Base-by-base conservation (phyloP, 1,140 invertebrate genomes). In the Solenopsis fugax region DNA sequence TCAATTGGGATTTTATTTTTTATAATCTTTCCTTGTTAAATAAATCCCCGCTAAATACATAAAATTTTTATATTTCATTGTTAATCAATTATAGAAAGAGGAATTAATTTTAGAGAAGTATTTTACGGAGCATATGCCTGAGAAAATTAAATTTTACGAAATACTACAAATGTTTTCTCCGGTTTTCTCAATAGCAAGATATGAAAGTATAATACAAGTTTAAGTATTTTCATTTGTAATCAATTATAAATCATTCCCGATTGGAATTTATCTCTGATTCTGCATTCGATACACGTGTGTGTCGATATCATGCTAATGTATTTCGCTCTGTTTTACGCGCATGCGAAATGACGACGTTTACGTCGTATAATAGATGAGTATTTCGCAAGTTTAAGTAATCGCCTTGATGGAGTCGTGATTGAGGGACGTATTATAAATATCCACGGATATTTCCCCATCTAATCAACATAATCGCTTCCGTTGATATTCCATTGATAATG, bases 311-410 rank as follows among this genome's bases (percentile, higher is more conserved):
- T 45, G 24, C 34, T 21, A 60, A 60, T 24, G 9, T 58, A 21
- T 7, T 58, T 34, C 1, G 52, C n/a, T 21, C 10, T 37, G n/a
- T 12, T 69, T 52, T 21, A 12, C 21, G 67, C 67, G 80, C 54
- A 82, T 82, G 67, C 67, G 67, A 24, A 37, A 16, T 10, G 24
- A 50, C 54, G 50, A 50, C 54, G 24, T 60, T 73, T 60, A 52
- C 62, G 54, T 21, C 18, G 9, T 72, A 16, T 6, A 21, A 34
- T 18, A 58, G 1, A 72, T 45, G 37, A 29, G 54, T 29, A 4
- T 82, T 82, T 82, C 69, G 37, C 80, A 73, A 73, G 41, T 73
- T 82, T 73, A 48, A 82, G 69, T 56, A 82, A 80, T 67, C 29
- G 62, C 4, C 18, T 16, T 45, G 45, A 50, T 50, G 2, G 21